phyloP scores from a whole-genome alignment of 2,797 vertebrate species.

The Xyrichtys novacula region DNA sequence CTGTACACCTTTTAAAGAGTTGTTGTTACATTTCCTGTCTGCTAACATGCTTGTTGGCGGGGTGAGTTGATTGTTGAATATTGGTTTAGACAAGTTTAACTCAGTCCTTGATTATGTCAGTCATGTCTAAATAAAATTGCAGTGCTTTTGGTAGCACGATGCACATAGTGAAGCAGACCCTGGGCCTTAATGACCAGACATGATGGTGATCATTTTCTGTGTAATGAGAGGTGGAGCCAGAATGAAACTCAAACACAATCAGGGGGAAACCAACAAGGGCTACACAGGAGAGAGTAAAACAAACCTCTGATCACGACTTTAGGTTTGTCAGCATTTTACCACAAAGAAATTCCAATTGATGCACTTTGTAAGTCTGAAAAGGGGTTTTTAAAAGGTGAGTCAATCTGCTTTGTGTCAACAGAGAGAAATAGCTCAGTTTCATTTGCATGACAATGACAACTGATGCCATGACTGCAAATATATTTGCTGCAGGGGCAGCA shows the following conservation, averaged over 20 bases:
- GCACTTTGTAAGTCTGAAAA: constrained; percentile 5
- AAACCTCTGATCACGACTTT: constrained; percentile 21
- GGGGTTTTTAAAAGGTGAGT: constrained; percentile 11
- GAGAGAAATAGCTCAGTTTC: constrained; percentile 24
- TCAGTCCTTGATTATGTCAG: no score
- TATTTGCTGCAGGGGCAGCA: constrained; percentile 34
- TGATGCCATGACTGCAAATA: constrained; percentile 29
- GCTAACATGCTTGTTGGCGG: no score
- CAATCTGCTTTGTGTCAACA: constrained; percentile 28
- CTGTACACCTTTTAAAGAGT: no score
- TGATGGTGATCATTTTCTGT: background rate
- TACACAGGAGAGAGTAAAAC: background rate
- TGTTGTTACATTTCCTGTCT: no score
- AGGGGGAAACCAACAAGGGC: background rate
- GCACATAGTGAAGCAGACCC: background rate
- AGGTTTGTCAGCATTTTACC: constrained; percentile 17
- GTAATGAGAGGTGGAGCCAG: background rate
- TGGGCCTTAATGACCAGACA: background rate
- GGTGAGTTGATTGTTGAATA: no score
- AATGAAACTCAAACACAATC: background rate
- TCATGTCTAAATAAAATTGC: no score
- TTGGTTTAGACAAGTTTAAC: no score
- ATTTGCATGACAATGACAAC: constrained; percentile 53
- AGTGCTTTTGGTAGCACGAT: background rate
- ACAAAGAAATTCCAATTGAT: constrained; percentile 21